Evolutionary conservation across 2,797 vertebrate species (phyloP).

Genomic region (Enteromius fasciolatus): DNA sequence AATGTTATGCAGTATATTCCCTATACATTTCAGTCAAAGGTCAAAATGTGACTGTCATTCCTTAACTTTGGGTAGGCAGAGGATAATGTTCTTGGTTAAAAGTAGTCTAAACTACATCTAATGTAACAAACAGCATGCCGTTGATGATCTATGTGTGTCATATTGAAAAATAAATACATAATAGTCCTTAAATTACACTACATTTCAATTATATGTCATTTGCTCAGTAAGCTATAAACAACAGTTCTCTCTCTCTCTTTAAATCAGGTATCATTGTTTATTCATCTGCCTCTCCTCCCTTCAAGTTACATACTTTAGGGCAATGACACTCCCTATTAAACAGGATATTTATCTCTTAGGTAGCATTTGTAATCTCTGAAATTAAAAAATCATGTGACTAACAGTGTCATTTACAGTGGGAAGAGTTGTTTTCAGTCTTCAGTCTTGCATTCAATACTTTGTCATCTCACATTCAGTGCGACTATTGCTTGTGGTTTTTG

Average conservation of each 20-base stretch:
- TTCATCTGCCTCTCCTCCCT: neutral
- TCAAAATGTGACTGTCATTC: neutral
- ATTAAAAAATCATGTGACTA: neutral
- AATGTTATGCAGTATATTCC: neutral
- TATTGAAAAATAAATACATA: neutral
- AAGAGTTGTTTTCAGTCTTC: constrained; percentile 1
- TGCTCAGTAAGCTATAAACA: neutral
- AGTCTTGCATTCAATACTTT: neutral
- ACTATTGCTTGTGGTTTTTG: constrained; percentile 15
- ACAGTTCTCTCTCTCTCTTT: neutral
- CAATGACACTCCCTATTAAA: neutral
- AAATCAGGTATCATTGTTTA: neutral
- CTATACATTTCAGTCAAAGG: neutral
- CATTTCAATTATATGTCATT: neutral
- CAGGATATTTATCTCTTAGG: constrained; percentile 19
- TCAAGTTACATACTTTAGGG: neutral
- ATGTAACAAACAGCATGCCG: neutral
- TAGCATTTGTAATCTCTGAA: neutral
- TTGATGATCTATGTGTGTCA: neutral
- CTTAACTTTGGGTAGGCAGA: neutral
- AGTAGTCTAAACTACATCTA: neutral
- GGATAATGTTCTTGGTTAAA: neutral
- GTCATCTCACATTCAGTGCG: neutral
- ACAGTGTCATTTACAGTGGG: neutral
- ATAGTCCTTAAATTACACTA: constrained; percentile 3